Evolutionary conservation across 2,113 vertebrate genomes (phyloP), one percentile per base, ranked within the genome.

Genomic region (Caloenas nicobarica): DNA sequence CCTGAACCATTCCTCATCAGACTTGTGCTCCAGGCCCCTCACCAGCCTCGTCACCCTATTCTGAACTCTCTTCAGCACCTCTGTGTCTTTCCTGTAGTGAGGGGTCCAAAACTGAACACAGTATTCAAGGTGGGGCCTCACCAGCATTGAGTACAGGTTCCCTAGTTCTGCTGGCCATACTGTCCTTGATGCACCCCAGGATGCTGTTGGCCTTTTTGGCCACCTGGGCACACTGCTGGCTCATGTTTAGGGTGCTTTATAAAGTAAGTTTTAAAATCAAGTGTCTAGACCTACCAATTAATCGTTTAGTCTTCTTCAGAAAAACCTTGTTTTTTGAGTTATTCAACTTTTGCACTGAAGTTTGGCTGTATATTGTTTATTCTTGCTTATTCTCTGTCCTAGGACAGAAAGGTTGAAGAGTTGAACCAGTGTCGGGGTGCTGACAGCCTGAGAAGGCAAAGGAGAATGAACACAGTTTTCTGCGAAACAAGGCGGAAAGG

Each of bases 371-470:
- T 26, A 15, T 53, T 28, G 51, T 53, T 53, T 83, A 78, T 86
- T 80, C 13, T 53, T 28, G 26, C 26, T 53, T 83, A 74, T 86
- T 77, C 64, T 68, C 42, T 68, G 53, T 64, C 34, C 65, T 72
- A 57, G 72, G 44, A 53, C 4, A 79, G 70, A 86, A 90, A 48
- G 83, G 53, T 74, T 58, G 73, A 88, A 76, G 69, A 74, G 22
- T 60, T 72, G 33, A 86, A 86, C 17, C 71, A 62, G 10, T 23
- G 17, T 82, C 62, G 58, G 53, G 31, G 38, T 0, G 5, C 22
- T 91, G 89, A 91, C 68, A 96, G 76, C 72, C 65, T 83, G 72
- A 84, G 65, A 84, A 91, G 61, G 77, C 88, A 61, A 91, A 94
- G 53, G 50, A 95, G 65, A 92, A 94, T 57, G 5, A 16, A 81